A percentile compares a stretch with the other conserved stretches of the same genome.
phyloP scores from a whole-genome alignment of 2,113 vertebrate species.

The Macquaria ambigua region DNA sequence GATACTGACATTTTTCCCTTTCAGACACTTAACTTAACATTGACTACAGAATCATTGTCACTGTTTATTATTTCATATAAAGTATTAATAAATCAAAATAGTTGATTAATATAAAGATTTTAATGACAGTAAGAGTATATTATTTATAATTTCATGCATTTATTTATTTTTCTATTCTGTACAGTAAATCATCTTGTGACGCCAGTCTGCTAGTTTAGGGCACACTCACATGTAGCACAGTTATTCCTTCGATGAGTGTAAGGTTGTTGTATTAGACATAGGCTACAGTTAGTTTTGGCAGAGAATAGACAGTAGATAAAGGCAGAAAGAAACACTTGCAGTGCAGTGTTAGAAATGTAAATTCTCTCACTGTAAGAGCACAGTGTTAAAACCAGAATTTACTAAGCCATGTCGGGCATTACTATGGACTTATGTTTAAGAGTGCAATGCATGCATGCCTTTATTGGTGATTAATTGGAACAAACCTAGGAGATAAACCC shows the following conservation, averaged over 20 bases:
- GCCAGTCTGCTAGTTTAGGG: neutral
- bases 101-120: neutral
- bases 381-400: slow-evolving; percentile 45
- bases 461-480: slow-evolving; percentile 90
- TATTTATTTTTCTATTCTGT: neutral
- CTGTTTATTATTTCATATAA: slow-evolving; percentile 2
- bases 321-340: neutral
- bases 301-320: neutral
- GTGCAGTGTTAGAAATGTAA: slow-evolving; percentile 33
- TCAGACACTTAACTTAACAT: neutral
- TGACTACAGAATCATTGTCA: neutral
- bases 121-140: neutral
- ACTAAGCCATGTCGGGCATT: slow-evolving; percentile 52
- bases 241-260: neutral
- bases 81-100: neutral
- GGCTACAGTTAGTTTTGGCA: neutral
- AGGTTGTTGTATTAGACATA: neutral
- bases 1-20: slow-evolving; percentile 8
- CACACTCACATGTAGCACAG: neutral
- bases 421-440: slow-evolving; percentile 60
- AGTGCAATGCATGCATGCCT: slow-evolving; percentile 57
- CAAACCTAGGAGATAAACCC: slow-evolving; percentile 82
- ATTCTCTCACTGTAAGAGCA: slow-evolving; percentile 9
- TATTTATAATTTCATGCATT: neutral
- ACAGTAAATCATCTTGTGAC: neutral